phyloP scores from a whole-genome alignment of 2,888 invertebrate genomes.

The Trachelus stipa region DNA sequence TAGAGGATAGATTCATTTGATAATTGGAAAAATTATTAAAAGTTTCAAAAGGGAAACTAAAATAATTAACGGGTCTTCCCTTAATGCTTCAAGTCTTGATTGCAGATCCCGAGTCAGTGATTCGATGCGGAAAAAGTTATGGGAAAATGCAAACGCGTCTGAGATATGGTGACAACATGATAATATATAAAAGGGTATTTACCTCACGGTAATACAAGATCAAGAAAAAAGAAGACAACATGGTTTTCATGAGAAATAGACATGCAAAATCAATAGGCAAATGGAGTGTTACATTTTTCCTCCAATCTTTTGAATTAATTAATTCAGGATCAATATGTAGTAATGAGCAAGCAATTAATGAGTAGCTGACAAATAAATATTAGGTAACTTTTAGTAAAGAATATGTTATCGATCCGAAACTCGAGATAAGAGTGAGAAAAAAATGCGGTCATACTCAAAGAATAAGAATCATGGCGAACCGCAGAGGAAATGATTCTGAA shows the following conservation, averaged over 20 bases:
- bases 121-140: neutral
- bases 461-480: neutral
- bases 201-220: neutral
- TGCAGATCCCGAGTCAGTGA: neutral
- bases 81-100: neutral
- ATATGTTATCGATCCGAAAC: neutral
- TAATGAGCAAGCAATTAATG: neutral
- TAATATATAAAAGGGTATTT: neutral
- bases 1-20: neutral
- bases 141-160: neutral
- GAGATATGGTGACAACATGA: neutral
- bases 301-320: neutral
- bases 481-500: neutral
- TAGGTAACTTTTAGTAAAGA: neutral
- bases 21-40: neutral
- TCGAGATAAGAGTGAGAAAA: neutral
- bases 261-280: neutral
- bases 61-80: neutral
- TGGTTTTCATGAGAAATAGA: neutral
- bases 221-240: too few species aligned
- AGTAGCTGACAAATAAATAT: neutral
- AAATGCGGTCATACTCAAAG: neutral
- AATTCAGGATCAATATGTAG: neutral
- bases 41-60: neutral
- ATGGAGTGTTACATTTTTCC: neutral